phyloP scores from a whole-genome alignment of 2,113 vertebrate species.

The Ptyas mucosa region DNA sequence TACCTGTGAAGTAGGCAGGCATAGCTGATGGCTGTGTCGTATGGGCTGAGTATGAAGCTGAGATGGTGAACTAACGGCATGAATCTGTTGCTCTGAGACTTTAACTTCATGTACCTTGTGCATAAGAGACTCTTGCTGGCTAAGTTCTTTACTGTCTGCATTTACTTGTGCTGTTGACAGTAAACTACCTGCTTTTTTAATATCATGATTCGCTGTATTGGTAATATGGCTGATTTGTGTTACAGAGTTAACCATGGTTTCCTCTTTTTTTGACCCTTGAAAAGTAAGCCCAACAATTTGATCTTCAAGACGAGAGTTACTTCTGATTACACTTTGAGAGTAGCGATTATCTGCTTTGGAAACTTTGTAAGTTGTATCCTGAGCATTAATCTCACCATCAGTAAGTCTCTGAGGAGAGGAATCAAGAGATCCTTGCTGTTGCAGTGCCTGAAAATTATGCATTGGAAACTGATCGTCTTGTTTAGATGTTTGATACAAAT shows the following conservation, averaged over 20 bases:
- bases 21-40: slow-evolving; percentile 79
- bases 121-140: slow-evolving; percentile 77
- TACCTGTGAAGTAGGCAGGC: slow-evolving; percentile 83
- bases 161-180: slow-evolving; percentile 76
- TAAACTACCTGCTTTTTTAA: slow-evolving; percentile 78
- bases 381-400: slow-evolving; percentile 71
- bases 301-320: slow-evolving; percentile 87
- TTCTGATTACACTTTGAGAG: slow-evolving; percentile 92
- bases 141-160: slow-evolving; percentile 80
- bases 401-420: slow-evolving; percentile 74
- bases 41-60: slow-evolving; percentile 74
- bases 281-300: slow-evolving; percentile 80
- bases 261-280: slow-evolving; percentile 79
- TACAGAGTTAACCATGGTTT: slow-evolving; percentile 74
- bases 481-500: slow-evolving; percentile 74
- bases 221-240: slow-evolving; percentile 73
- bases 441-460: slow-evolving; percentile 85
- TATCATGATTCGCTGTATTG: slow-evolving; percentile 68
- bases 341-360: slow-evolving; percentile 91
- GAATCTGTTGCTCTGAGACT: slow-evolving; percentile 79
- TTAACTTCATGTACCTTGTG: slow-evolving; percentile 80
- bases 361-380: slow-evolving; percentile 82
- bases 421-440: slow-evolving; percentile 79
- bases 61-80: slow-evolving; percentile 61
- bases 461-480: slow-evolving; percentile 81